phyloP scores from a whole-genome alignment of 2,888 invertebrate species.

The Nephrotoma guestfalica region DNA sequence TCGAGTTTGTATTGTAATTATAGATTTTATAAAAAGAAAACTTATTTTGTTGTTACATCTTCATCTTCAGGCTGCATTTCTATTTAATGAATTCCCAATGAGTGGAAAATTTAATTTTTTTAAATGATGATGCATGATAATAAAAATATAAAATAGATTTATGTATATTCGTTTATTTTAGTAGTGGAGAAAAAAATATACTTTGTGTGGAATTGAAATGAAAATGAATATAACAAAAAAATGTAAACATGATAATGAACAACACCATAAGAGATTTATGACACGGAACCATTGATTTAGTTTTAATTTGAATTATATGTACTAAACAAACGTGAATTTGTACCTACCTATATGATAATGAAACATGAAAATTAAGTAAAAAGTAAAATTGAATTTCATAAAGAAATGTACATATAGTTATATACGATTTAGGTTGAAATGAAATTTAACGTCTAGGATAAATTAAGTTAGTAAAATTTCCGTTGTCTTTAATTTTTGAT shows the following conservation, averaged over 20 bases:
- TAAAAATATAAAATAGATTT: background rate
- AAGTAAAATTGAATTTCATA: no score
- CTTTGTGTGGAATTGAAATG: background rate
- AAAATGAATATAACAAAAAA: background rate
- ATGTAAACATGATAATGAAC: background rate
- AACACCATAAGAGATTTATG: background rate
- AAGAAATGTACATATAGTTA: no score
- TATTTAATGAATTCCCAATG: background rate
- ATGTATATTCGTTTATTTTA: background rate
- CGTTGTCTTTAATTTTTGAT: no score
- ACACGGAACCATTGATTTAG: background rate
- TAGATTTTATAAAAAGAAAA: background rate
- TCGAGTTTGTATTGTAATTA: background rate
- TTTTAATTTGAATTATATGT: background rate
- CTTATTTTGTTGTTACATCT: background rate
- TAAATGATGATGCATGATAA: background rate
- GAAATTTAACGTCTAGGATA: no score
- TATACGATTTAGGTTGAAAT: no score
- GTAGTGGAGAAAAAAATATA: background rate
- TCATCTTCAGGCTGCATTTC: background rate
- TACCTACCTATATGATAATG: background rate
- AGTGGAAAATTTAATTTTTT: background rate
- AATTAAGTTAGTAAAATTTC: no score
- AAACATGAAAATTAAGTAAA: background rate
- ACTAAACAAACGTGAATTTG: background rate